Evolutionary conservation across 2,888 invertebrate species (phyloP), one percentile per base, ranked within the genome.

Genomic region (Branchellion lobata): DNA sequence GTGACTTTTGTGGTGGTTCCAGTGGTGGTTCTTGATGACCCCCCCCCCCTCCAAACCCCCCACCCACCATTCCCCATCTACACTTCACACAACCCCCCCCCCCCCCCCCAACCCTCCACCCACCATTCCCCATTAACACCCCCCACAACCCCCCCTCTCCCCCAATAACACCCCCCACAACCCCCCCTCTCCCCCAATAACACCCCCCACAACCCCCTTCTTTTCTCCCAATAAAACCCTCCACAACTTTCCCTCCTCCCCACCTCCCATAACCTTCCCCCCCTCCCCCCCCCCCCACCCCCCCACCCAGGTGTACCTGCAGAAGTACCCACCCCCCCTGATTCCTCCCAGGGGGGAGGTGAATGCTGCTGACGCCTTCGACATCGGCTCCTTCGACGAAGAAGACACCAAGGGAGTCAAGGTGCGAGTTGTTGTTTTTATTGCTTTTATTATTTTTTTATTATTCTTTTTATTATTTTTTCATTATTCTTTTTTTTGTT

Each of bases 371-470:
- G 99, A 99, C 88, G 99, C 99, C 34, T 99, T 99, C 88, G 98
- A 98, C 87, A 99, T 99, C 86, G 99, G 99, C 82, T 97, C 97
- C 83, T 99, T 99, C 88, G 99, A 99, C 87, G 99, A 99, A 87
- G 99, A 99, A 88, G 99, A 99, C 87, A 98, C 98, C 40, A 99
- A 99, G 89, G 98, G 98, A 82, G 97, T 98, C 85, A 97, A 97
- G 91, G 93, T 81, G 1, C 2, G 21, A 24, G 5, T 24, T 57
- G 61, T 18, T 57, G 21, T 8, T 18, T 57, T 18, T 18, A 24
- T 57, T 5, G 61, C 3, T 57, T n/a, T 34, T 8, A 8, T 33
- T 33, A 8, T 65, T 29, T 65, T 65, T 27, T 27, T 65, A 3
- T 11, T 11, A 3, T 11, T 11, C 29, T 18, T 18, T 29, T 18